Conservation (phyloP, 2,888 invertebrate genomes). For the Netelia virgata region DNA sequence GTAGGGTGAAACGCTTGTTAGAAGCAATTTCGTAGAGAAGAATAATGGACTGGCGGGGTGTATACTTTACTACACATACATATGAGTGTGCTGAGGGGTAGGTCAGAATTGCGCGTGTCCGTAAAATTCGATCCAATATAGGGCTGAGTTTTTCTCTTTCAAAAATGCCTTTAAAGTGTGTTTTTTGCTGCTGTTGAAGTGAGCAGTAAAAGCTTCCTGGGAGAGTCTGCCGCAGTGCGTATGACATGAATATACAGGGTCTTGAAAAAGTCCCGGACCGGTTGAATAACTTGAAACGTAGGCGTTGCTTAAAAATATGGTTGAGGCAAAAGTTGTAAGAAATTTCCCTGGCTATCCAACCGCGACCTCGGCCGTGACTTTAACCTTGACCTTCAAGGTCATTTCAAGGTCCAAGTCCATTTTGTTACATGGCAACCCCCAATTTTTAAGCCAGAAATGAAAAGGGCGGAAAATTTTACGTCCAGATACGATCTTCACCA, state of each 20-base stretch:
- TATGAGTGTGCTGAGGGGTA: constrained; percentile 14
- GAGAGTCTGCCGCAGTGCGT: constrained; percentile 42
- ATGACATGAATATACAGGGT: constrained; percentile 2
- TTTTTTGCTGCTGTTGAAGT: constrained; percentile 42
- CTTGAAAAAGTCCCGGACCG: too few species aligned
- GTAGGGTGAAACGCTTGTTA: constrained; percentile 49
- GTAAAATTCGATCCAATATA: constrained; percentile 46
- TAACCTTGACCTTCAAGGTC: too few species aligned
- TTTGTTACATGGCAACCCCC: too few species aligned
- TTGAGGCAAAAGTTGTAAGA: too few species aligned
- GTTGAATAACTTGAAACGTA: too few species aligned
- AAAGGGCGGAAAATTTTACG: too few species aligned
- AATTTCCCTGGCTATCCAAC: too few species aligned
- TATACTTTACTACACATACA: constrained; percentile 21
- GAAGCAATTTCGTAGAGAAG: constrained; percentile 54
- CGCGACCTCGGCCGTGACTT: too few species aligned
- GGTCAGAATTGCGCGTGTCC: constrained; percentile 38
- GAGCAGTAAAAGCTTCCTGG: constrained; percentile 38
- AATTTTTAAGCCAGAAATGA: too few species aligned
- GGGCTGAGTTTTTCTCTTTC: neutral
- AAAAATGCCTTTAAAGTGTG: constrained; percentile 45
- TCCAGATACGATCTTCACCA: too few species aligned
- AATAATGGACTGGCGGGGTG: constrained; percentile 30
- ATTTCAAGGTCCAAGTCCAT: too few species aligned
- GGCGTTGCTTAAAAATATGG: too few species aligned